Base-by-base conservation (phyloP, 1,140 invertebrate genomes). In the Drosophila bipectinata region DNA sequence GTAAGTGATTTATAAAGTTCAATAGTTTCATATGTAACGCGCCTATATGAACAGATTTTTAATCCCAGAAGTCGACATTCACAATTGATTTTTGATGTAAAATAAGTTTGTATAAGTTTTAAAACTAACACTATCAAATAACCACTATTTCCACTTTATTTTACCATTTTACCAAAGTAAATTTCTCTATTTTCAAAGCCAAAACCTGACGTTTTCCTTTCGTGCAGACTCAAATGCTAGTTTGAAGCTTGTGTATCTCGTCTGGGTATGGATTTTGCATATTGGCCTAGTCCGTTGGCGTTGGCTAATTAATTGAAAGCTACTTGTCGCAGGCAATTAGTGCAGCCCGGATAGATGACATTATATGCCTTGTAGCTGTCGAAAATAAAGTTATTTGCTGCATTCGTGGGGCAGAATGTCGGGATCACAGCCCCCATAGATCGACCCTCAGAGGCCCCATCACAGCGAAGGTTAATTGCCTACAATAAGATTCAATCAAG, bases 401-500 rank as follows among this genome's bases (percentile, higher is more conserved):
- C 47, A 37, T 47, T 37, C 41, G 14, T 7, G 44, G 26, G 7
- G 67, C 41, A 15, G 26, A 61, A 51, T 53, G 61, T 41, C 44
- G 39, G 61, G 58, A 45, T 55, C 39, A 44, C 34, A 37, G 58
- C 58, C 61, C 37, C 55, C 45, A 41, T 18, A 26, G 41, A 21
- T 9, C 15, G 45, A 55, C 67, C 64, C 59, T 59, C 61, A 64
- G 81, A 57, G 78, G 61, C 82, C 78, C 77, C 48, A 49, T 62
- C 69, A 71, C 82, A 72, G 82, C 71, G 72, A 81, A 79, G 83
- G 83, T 88, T 88, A 88, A 88, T 88, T 88, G 83, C 79, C 76
- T 79, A 79, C 84, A 88, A 89, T 88, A 88, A 88, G 83, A 88
- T 88, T 88, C 84, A 88, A 88, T 88, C 83, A 89, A 89, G 84